Conservation (phyloP, 2,888 invertebrate species). For the Morinoia aosen region DNA sequence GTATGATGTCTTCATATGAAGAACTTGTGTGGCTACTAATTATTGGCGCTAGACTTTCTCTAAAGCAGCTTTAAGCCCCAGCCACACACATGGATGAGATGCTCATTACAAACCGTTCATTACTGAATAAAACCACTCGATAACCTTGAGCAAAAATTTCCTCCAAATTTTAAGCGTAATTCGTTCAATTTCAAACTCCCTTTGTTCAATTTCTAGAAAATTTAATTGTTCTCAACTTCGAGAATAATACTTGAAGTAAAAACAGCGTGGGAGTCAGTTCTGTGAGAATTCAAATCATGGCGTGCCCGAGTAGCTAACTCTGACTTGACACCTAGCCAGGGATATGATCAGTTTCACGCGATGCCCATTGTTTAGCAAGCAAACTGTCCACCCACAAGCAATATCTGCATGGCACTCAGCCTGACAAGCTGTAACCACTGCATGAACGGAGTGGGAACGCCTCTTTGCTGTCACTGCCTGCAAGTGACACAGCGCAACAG, state of each 20-base stretch:
- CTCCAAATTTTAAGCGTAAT: neutral
- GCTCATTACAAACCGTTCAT: no score
- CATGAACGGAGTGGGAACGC: neutral
- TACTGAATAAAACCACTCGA: no score
- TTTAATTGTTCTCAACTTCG: neutral
- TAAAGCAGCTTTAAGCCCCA: neutral
- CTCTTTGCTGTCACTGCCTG: neutral
- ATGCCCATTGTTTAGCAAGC: neutral
- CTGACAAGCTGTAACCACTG: neutral
- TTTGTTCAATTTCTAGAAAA: neutral
- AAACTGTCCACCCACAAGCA: neutral
- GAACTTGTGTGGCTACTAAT: no score
- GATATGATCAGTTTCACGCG: neutral
- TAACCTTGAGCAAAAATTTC: neutral
- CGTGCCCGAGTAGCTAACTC: neutral
- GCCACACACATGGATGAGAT: neutral
- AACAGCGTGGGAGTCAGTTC: neutral
- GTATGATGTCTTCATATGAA: no score
- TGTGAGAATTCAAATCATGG: neutral
- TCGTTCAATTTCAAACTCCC: no score
- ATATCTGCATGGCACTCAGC: neutral
- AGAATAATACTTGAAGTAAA: neutral
- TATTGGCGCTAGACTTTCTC: no score
- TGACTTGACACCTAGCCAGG: neutral
- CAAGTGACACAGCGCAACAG: neutral